Percentiles rank a stretch among this genome's conserved stretches.
These are phyloP conservation scores for Edolisoma coerulescens DNA, from an alignment of 2,113 vertebrate genomes.

Conservation along the genomic window DNA sequence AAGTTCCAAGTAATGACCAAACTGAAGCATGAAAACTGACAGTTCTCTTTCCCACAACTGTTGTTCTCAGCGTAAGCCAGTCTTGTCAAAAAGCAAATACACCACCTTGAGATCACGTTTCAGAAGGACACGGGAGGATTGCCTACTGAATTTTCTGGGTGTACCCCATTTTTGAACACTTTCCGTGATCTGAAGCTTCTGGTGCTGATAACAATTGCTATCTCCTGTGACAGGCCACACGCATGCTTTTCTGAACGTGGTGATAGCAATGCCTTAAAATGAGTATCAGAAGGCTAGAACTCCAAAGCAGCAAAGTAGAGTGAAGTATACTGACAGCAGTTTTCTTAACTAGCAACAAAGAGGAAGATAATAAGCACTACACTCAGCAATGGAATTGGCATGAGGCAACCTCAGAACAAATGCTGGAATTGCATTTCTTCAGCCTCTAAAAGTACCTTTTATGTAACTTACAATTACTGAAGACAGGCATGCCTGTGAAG, in stretches of 20 bases:
- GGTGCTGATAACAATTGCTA: conserved; percentile 27
- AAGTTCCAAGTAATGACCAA: neutral
- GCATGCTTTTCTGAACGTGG: rapidly evolving
- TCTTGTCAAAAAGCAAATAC: neutral
- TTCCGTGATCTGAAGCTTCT: neutral
- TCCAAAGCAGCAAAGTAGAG: neutral
- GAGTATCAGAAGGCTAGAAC: neutral
- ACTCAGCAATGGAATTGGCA: rapidly evolving
- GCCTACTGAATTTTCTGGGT: neutral
- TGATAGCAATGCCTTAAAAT: neutral
- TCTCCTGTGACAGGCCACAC: neutral
- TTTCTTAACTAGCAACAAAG: neutral
- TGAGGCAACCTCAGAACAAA: neutral
- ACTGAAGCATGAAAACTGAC: neutral
- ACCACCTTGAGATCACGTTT: neutral
- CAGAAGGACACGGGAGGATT: neutral
- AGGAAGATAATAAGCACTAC: neutral
- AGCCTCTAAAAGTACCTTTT: neutral
- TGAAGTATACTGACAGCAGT: neutral
- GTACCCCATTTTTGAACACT: neutral
- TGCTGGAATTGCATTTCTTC: neutral
- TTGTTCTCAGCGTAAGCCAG: neutral
- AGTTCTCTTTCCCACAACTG: neutral
- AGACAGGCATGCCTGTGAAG: neutral
- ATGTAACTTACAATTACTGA: neutral